These are phyloP conservation scores for Paradoxurus hermaphroditus DNA, from an alignment of 2,113 vertebrate species.

Conservation along the genomic window DNA sequence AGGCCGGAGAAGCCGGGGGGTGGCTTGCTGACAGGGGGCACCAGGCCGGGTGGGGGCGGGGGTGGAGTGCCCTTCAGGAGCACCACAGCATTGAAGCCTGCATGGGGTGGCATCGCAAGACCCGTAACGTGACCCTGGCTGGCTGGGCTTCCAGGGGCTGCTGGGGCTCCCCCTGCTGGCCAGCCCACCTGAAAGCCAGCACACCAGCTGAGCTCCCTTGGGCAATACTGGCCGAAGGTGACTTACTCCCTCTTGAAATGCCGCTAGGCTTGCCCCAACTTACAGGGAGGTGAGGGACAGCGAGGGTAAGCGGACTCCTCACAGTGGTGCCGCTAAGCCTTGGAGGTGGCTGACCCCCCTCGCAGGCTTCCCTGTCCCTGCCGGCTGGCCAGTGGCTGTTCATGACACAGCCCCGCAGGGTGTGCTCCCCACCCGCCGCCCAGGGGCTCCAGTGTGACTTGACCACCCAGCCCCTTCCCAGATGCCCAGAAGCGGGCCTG, in stretches of 20 bases:
- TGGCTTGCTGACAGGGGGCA: conserved; percentile 88
- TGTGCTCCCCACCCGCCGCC: too few species aligned
- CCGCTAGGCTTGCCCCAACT: fast-evolving
- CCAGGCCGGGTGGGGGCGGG: conserved; percentile 89
- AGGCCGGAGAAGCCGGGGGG: conserved; percentile 95
- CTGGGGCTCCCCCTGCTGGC: not conserved
- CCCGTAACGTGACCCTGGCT: not conserved
- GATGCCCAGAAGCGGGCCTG: not conserved
- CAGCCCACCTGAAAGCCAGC: not conserved
- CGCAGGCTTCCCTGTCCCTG: fast-evolving
- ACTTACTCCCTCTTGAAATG: not conserved
- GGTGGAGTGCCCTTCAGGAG: conserved; percentile 85
- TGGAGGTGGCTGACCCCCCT: fast-evolving
- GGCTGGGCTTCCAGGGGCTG: not conserved
- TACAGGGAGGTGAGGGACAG: not conserved
- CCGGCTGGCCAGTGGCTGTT: fast-evolving
- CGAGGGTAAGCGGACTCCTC: not conserved
- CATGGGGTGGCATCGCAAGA: not conserved
- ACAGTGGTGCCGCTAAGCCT: not conserved
- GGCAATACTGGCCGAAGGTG: not conserved
- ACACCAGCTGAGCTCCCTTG: fast-evolving
- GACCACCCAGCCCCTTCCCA: not conserved
- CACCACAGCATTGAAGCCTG: conserved; percentile 93
- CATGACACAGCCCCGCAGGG: fast-evolving
- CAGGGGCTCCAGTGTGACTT: not conserved